Evolutionary conservation across 2,888 invertebrate species (phyloP).

Genomic region (Amphiduros pacificus): DNA sequence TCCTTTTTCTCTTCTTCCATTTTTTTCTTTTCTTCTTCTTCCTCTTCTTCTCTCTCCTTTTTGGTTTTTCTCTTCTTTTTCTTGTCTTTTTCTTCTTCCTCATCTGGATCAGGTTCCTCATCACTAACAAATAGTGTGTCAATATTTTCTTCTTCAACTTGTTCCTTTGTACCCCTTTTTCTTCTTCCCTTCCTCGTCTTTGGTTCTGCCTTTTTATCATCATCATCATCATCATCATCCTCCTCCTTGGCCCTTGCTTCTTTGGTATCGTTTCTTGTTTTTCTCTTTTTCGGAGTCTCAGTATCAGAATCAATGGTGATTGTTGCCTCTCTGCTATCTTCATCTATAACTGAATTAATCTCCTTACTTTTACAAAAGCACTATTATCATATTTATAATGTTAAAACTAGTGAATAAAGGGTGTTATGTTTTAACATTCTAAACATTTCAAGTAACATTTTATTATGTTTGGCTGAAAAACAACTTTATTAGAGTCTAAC

Average conservation of each 20-base stretch:
- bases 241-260: not conserved
- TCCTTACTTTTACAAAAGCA: constrained; percentile 1
- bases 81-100: constrained; percentile 4
- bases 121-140: constrained; percentile 16
- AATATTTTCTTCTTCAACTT: constrained; percentile 9
- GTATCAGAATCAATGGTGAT: not conserved
- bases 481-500: too few relatives aligned
- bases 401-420: too few relatives aligned
- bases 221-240: not conserved
- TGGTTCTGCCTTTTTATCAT: not conserved
- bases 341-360: not conserved
- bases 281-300: not conserved
- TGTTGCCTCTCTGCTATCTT: too few relatives aligned
- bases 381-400: too few relatives aligned
- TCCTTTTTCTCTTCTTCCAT: constrained; percentile 12
- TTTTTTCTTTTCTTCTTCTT: constrained; percentile 9
- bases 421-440: too few relatives aligned
- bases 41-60: not conserved
- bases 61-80: not conserved
- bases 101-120: constrained; percentile 9
- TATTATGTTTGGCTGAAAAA: too few relatives aligned
- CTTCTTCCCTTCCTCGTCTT: not conserved
- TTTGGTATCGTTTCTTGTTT: not conserved
- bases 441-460: too few relatives aligned
- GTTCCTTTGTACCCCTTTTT: not conserved